Conservation (phyloP, 1,140 invertebrate genomes). For the Drosophila albomicans region DNA sequence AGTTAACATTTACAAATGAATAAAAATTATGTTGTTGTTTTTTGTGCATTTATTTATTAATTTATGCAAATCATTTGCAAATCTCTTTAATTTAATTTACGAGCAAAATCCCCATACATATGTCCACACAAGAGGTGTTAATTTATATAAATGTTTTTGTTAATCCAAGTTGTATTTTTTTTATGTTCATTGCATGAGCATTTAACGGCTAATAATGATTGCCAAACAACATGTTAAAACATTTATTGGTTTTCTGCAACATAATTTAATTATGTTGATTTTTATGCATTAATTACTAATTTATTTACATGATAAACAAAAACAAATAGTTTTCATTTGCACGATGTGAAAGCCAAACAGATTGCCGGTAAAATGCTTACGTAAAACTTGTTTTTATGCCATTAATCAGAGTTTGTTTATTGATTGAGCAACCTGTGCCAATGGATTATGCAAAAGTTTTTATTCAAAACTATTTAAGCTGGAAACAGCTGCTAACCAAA, state of each 20-base stretch:
- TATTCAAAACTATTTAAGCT: constrained; percentile 23
- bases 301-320: constrained; percentile 55
- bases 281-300: constrained; percentile 68
- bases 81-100: constrained; percentile 68
- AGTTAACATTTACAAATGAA: constrained; percentile 45
- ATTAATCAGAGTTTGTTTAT: constrained; percentile 42
- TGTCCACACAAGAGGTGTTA: constrained; percentile 53
- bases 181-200: not conserved
- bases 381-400: constrained; percentile 15
- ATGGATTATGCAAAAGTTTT: constrained; percentile 25
- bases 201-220: constrained; percentile 60
- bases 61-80: constrained; percentile 48
- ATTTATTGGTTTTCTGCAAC: constrained; percentile 45
- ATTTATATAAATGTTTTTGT: constrained; percentile 64
- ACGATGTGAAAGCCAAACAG: constrained; percentile 39
- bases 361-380: constrained; percentile 38
- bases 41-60: not conserved
- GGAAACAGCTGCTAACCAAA: constrained; percentile 9
- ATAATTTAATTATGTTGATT: constrained; percentile 80
- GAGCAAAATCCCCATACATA: constrained; percentile 30
- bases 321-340: constrained; percentile 24
- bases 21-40: not conserved
- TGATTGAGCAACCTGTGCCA: constrained; percentile 9
- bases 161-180: constrained; percentile 19
- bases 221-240: constrained; percentile 55